Base-by-base conservation (phyloP, 2,888 invertebrate species). In the Proisotoma minuta region DNA sequence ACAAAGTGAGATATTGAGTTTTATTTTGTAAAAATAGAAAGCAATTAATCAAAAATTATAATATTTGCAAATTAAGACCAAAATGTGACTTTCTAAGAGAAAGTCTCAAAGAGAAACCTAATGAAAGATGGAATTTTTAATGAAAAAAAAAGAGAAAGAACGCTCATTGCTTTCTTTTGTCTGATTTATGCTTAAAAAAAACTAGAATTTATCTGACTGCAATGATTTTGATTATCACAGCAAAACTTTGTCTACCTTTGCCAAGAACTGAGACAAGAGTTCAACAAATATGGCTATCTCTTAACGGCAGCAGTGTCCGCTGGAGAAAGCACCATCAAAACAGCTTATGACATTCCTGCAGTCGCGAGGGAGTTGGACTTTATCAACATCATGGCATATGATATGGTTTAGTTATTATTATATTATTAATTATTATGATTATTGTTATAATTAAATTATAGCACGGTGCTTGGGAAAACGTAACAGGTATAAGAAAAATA, bases 321-420 rank as follows among this genome's bases (percentile, higher is more conserved):
- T 1, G 80, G 83, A 0, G 74, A 76, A 59, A 59, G 53, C 10
- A 77, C 75, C 8, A 77, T 78, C 75, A 78, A 59, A 70, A 73
- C 0, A 22, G 86, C 85, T 0, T 87, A 87, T 73, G 79, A 85
- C 74, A 81, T 87, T 26, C 77, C 82, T 0, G 77, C 78, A 61
- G 76, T 87, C 12, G 79, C 82, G 0, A 84, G 83, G 57, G 79
- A 84, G 66, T 75, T 88, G 24, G 84, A 89, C 73, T 79, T 84
- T 24, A 82, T 88, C 49, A 84, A 85, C 73, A 74, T 90, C 0
- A 89, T 89, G 88, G 77, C 86, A 0, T 89, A 89, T 71, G 88
- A 88, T 75, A 79, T 87, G 71, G 84, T 87, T 70, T 1, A 49
- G 18, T 49, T 27, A 40, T 47, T 23, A 29, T 50, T 50, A n/a